Evolutionary conservation across 2,797 vertebrate genomes (phyloP).

Genomic region (Podargus strigoides): DNA sequence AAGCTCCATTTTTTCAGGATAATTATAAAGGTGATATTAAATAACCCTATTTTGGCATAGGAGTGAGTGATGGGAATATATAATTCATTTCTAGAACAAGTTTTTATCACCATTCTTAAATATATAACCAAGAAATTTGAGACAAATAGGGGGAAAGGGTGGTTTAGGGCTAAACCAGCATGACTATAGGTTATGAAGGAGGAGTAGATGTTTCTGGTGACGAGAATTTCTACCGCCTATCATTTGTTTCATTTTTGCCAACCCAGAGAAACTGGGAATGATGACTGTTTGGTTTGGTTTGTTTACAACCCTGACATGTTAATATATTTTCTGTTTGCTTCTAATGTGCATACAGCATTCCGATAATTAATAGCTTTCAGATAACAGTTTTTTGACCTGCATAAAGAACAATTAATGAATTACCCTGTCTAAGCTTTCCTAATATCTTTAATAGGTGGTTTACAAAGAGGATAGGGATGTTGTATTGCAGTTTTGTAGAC

Average conservation of each 20-base stretch:
- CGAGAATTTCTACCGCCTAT: neutral
- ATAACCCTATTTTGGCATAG: neutral
- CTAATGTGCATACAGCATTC: neutral
- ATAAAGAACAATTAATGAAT: neutral
- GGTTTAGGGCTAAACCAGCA: neutral
- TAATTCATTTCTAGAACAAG: neutral
- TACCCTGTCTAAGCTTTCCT: neutral
- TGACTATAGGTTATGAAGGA: neutral
- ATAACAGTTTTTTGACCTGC: neutral
- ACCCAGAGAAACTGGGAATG: neutral
- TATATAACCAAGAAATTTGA: neutral
- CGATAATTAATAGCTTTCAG: neutral
- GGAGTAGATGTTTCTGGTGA: neutral
- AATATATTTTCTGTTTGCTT: neutral
- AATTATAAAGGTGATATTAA: neutral
- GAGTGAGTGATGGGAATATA: neutral
- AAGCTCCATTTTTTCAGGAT: neutral
- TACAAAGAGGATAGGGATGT: neutral
- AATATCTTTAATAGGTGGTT: neutral
- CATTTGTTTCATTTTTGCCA: neutral
- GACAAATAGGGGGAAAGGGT: neutral
- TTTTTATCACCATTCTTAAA: neutral
- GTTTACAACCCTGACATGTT: neutral
- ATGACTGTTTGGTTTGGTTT: neutral
- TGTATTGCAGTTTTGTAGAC: neutral